These are phyloP conservation scores for Bos indicus DNA, from an alignment of 2,113 vertebrate species.

Conservation along the genomic window DNA sequence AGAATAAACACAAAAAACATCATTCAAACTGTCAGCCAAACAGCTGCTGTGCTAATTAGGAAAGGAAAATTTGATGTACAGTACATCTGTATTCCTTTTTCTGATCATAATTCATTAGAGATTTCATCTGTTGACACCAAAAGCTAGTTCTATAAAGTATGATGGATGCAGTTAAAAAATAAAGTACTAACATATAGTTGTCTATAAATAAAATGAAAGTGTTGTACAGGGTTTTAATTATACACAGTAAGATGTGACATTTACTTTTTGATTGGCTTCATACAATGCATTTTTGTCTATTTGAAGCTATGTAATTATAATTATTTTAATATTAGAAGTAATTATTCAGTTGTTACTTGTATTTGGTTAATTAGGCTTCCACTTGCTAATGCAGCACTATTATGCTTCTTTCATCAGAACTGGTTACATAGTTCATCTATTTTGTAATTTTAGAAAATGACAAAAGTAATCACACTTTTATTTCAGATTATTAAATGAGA, in stretches of 20 bases:
- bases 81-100: slow-evolving; percentile 47
- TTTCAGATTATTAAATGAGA: neutral
- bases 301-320: slow-evolving; percentile 12
- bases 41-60: slow-evolving; percentile 46
- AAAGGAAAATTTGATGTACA: neutral
- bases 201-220: slow-evolving; percentile 33
- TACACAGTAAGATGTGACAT: neutral
- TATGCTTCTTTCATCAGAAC: neutral
- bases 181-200: neutral
- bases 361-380: slow-evolving; percentile 28
- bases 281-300: neutral
- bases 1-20: slow-evolving; percentile 24
- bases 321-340: slow-evolving; percentile 42
- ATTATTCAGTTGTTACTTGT: neutral
- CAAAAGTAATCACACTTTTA: neutral
- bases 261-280: neutral
- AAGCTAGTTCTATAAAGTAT: neutral
- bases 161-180: slow-evolving; percentile 21
- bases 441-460: neutral
- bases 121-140: slow-evolving; percentile 20
- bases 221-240: neutral
- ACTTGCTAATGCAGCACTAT: neutral
- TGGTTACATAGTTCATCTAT: neutral
- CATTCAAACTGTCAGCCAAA: slow-evolving; percentile 39
- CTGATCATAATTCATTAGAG: slow-evolving; percentile 40